phyloP scores from a whole-genome alignment of 2,113 vertebrate species.

The Chloropsis cyanopogon region DNA sequence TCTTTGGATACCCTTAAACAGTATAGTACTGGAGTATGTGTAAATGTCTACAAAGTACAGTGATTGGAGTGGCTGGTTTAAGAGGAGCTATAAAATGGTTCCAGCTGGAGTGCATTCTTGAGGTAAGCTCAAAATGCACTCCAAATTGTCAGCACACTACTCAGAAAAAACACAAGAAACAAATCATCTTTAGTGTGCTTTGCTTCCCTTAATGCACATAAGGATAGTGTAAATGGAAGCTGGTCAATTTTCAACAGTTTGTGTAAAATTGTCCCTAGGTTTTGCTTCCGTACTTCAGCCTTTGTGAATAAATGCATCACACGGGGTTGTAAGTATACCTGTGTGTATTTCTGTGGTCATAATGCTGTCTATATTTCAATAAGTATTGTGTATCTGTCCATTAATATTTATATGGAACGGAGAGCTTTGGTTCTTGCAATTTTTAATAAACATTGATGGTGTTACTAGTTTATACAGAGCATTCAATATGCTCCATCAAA shows the following conservation, averaged over 20 bases:
- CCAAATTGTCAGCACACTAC: slow-evolving; percentile 47
- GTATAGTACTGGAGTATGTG: slow-evolving; percentile 36
- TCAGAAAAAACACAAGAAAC: slow-evolving; percentile 50
- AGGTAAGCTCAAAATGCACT: slow-evolving; percentile 59
- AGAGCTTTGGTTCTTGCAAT: slow-evolving; percentile 75
- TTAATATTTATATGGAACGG: slow-evolving; percentile 76
- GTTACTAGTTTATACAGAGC: slow-evolving; percentile 86
- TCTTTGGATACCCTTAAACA: slow-evolving; percentile 61
- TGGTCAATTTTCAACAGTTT: slow-evolving; percentile 37
- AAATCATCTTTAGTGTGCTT: slow-evolving; percentile 33
- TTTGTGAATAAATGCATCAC: not conserved
- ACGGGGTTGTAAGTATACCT: not conserved
- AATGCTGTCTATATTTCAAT: slow-evolving; percentile 57
- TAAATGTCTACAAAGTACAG: slow-evolving; percentile 38
- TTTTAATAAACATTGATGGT: slow-evolving; percentile 96
- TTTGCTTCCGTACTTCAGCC: not conserved
- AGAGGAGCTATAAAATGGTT: slow-evolving; percentile 68
- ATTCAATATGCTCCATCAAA: slow-evolving; percentile 88
- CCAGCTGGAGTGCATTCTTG: slow-evolving; percentile 60
- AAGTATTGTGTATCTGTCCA: slow-evolving; percentile 66
- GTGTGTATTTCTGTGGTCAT: slow-evolving; percentile 4
- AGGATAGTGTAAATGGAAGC: slow-evolving; percentile 33
- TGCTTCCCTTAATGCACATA: slow-evolving; percentile 24
- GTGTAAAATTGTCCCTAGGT: slow-evolving; percentile 35
- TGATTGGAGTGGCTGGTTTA: slow-evolving; percentile 63